Conservation (phyloP, 2,113 vertebrate genomes). For the Labrus mixtus region DNA sequence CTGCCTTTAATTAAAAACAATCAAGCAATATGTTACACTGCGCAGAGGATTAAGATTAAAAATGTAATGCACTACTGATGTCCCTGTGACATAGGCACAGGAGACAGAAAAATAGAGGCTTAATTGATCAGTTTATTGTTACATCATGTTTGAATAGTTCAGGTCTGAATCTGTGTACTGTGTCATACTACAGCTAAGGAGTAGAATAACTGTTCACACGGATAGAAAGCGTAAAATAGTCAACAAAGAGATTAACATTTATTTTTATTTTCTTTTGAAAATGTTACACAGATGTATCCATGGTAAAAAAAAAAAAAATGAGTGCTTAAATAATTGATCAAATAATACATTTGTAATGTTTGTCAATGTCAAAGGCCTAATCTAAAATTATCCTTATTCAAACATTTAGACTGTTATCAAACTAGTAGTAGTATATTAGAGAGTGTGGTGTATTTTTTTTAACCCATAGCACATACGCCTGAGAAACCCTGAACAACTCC, state of each 20-base stretch:
- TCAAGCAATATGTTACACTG: slow-evolving; percentile 46
- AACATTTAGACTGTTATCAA: too few species aligned
- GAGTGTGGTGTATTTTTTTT: too few species aligned
- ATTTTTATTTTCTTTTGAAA: too few species aligned
- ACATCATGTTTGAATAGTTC: not conserved
- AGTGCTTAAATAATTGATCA: too few species aligned
- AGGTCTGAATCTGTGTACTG: not conserved
- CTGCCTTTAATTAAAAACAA: slow-evolving; percentile 74
- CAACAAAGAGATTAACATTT: too few species aligned
- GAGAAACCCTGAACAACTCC: not conserved
- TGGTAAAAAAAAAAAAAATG: too few species aligned
- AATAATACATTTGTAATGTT: too few species aligned
- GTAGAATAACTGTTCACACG: not conserved
- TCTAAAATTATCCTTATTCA: too few species aligned
- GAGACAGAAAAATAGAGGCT: not conserved
- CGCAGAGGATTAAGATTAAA: slow-evolving; percentile 47
- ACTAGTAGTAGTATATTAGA: too few species aligned
- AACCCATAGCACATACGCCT: not conserved
- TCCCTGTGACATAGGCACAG: slow-evolving; percentile 10
- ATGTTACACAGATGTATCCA: too few species aligned
- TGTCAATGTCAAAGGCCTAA: too few species aligned
- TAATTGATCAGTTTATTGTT: not conserved
- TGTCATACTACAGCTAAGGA: not conserved
- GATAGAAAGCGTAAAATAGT: too few species aligned
- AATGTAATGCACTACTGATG: slow-evolving; percentile 30